Base-by-base conservation (phyloP, 1,140 invertebrate genomes). In the Atta colombica region DNA sequence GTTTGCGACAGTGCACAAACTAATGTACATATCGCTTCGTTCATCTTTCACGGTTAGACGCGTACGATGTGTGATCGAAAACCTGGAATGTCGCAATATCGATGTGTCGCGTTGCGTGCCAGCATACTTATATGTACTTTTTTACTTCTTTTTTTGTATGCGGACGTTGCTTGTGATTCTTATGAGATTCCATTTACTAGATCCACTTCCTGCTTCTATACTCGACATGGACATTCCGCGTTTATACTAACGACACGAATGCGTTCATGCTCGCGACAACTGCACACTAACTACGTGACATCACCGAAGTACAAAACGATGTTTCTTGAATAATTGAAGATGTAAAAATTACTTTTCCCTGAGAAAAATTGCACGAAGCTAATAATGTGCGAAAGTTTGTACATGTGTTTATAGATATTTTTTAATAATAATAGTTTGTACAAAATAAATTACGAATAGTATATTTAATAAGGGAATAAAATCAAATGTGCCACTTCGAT, bases 1-100 rank as follows among this genome's bases (percentile, higher is more conserved):
- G 7, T 31, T 53, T 25, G 25, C 39, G 65, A 12, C 49, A 18
- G 2, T 58, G 39, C 49, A 21, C 21, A 6, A 35, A 12, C 12
- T 8, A 35, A 77, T 25, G 21, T 71, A n/a, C 2, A 71, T 58
- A 58, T 71, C 66, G 21, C 35, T 45, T 51, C 65, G 31, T 80
- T 31, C 35, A 45, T 82, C 35, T 58, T 45, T 82, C 28, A 21
- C 77, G 25, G n/a, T 35, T 39, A 71, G 63, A 68, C 61, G 31
- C 45, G 14, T 53, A 63, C n/a, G 51, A 16, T 25, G 21, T n/a
- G 25, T 39, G 77, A 68, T 39, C 16, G 61, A n/a, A 45, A 77
- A 12, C 10, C 4, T 28, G n/a, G 28, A 16, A 31, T n/a, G 12
- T 60, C 14, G 71, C 7, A 69, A 21, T n/a, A 18, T 21, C 65